Percentiles rank a stretch among this genome's conserved stretches.
Conservation (phyloP, 92 coral and sea anemone species). For the Micromussa lordhowensis region DNA sequence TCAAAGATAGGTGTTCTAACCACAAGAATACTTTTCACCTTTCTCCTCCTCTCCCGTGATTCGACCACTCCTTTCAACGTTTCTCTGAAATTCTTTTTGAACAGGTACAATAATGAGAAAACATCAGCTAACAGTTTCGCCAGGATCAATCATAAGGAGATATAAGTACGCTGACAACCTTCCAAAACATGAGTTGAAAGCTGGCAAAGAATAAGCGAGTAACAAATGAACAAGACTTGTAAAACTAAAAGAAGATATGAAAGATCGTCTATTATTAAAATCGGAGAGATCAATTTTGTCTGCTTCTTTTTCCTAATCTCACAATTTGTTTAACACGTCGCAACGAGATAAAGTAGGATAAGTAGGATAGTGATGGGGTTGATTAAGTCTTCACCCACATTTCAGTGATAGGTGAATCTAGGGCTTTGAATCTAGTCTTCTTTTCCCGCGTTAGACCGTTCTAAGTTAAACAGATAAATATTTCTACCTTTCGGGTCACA, state of each 20-base stretch:
- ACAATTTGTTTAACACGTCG: too few relatives aligned
- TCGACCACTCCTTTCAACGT: not conserved
- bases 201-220: not conserved
- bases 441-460: too few relatives aligned
- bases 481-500: too few relatives aligned
- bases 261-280: too few relatives aligned
- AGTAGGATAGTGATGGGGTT: too few relatives aligned
- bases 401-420: too few relatives aligned
- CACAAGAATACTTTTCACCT: not conserved
- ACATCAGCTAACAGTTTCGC: not conserved
- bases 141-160: not conserved
- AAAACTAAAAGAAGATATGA: not conserved
- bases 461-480: too few relatives aligned
- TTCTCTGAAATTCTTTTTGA: not conserved
- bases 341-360: too few relatives aligned
- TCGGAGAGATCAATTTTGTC: too few relatives aligned
- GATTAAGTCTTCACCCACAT: too few relatives aligned
- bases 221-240: not conserved
- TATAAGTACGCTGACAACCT: not conserved
- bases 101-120: not conserved
- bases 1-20: not conserved
- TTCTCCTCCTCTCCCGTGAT: not conserved
- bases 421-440: too few relatives aligned
- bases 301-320: too few relatives aligned
- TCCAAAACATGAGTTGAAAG: not conserved